Evolutionary conservation across 2,888 invertebrate species (phyloP).

Genomic region (Congeria kusceri): DNA sequence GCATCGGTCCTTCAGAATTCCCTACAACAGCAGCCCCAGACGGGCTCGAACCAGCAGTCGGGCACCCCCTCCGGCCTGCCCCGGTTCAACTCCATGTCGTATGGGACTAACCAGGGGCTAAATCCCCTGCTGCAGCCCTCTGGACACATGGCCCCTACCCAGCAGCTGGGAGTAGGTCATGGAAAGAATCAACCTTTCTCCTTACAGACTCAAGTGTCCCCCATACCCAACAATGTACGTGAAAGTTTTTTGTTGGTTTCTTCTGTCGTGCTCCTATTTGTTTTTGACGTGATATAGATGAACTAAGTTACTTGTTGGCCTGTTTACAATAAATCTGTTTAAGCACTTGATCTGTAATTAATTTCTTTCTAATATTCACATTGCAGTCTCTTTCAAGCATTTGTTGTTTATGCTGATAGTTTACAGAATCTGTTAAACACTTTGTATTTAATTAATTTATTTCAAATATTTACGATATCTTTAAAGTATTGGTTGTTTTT

Average conservation of each 20-base stretch:
- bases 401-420: too few relatives aligned
- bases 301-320: too few relatives aligned
- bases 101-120: conserved; percentile 75
- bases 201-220: conserved; percentile 68
- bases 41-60: conserved; percentile 80
- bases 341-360: too few relatives aligned
- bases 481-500: too few relatives aligned
- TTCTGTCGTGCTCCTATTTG: too few relatives aligned
- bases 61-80: conserved; percentile 63
- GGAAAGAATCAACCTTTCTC: conserved; percentile 64
- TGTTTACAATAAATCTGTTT: too few relatives aligned
- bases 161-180: conserved; percentile 67
- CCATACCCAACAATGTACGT: conserved; percentile 72
- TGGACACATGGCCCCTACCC: conserved; percentile 42
- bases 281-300: too few relatives aligned
- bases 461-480: too few relatives aligned
- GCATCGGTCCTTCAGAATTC: conserved; percentile 73
- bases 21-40: conserved; percentile 82
- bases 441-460: too few relatives aligned
- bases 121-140: conserved; percentile 75
- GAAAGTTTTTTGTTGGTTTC: background rate
- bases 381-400: too few relatives aligned
- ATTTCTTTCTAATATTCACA: too few relatives aligned
- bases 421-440: too few relatives aligned
- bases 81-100: conserved; percentile 75